Base-by-base conservation (phyloP, 2,888 invertebrate genomes). In the Sinotaia quadrata region DNA sequence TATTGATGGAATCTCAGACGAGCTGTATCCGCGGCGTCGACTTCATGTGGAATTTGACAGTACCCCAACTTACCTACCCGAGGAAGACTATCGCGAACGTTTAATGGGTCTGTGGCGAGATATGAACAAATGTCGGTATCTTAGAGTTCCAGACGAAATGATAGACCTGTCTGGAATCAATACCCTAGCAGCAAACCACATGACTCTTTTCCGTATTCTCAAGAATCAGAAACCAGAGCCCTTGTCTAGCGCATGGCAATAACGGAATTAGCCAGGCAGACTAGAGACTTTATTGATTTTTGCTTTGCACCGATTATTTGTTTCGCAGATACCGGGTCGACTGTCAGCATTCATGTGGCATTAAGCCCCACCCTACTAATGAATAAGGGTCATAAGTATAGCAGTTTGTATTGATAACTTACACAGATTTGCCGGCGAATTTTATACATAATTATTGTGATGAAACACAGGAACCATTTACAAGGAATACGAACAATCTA, bases 101-200 rank as follows among this genome's bases (percentile, higher is more conserved):
- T 69, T 80, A 7, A 63, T 73, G 33, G 73, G 78, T 15, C 68
- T 82, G 18, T 86, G 84, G 84, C 78, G 81, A 65, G 84, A 83
- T 54, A 75, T 85, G 76, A 83, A 81, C 56, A 84, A 85, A 66
- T 83, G 83, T 61, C 77, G 85, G 4, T 85, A 84, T 73, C 71
- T 85, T 33, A 58, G 84, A 4, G 69, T 84, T 5, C 77, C 83
- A 3, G 83, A 84, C 54, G 82, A 83, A 0, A 74, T 75, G 44
- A 60, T 83, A 2, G 84, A 85, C 59, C 72, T 84, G n/a, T 80
- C 84, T 0, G 84, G 84, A 0, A 80, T 84, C 7, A 78, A 78
- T n/a, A 84, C 84, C 5, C 62, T 85, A 47, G 84, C 80, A 5
- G 81, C 80, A 54, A 82, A 84, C 36, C 83, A 84, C 47, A 77